phyloP scores from a whole-genome alignment of 2,888 invertebrate species.

The Nezara viridula region DNA sequence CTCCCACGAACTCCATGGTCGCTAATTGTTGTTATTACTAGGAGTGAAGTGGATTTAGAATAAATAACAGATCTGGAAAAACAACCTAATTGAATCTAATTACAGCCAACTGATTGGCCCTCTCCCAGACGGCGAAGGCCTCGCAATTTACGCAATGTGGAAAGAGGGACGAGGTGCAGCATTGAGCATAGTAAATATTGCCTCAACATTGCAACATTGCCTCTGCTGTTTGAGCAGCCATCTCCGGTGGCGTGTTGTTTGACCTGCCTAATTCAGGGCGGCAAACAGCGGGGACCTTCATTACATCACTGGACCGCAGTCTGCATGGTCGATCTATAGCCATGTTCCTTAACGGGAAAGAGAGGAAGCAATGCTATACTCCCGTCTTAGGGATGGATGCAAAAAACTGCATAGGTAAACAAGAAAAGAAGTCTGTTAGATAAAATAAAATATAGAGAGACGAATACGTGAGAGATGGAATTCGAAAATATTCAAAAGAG shows the following conservation, averaged over 20 bases:
- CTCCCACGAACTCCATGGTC: too few relatives aligned
- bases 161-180: constrained; percentile 29
- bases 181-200: constrained; percentile 7
- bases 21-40: neutral
- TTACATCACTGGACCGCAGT: constrained; percentile 32
- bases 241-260: constrained; percentile 30
- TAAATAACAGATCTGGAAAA: neutral
- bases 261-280: constrained; percentile 36
- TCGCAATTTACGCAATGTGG: neutral
- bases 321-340: neutral
- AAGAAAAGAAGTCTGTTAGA: too few relatives aligned
- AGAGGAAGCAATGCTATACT: neutral
- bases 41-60: neutral
- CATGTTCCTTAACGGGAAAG: neutral
- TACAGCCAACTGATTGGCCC: neutral
- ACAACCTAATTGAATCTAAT: neutral
- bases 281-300: constrained; percentile 42
- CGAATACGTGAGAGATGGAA: too few relatives aligned
- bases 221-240: constrained; percentile 24
- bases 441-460: too few relatives aligned
- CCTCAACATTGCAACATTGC: neutral
- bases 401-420: neutral
- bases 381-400: neutral
- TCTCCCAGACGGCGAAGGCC: neutral
- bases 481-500: too few relatives aligned